Evolutionary conservation across 53 echinoderm and acorn worm genomes (phyloP), one percentile per base, ranked within the genome.

Genomic region (Stichopus horrens): DNA sequence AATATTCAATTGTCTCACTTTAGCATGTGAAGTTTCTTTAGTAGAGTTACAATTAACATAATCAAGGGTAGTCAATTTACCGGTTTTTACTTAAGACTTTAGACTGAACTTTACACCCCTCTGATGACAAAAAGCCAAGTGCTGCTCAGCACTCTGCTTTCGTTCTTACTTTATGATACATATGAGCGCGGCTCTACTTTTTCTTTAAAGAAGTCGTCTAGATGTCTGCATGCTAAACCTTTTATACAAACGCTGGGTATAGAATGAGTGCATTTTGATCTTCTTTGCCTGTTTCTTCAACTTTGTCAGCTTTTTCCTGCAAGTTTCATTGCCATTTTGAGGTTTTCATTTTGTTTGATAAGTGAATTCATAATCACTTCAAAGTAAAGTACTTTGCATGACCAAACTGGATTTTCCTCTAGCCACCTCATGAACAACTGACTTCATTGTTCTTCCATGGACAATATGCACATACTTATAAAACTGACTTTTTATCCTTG

Each of bases 401-500:
- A 52, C 76, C 76, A 76, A 76, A 76, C 10, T 18, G 76, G 52
- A 20, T 76, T 76, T 76, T 76, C 0, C 10, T n/a, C 76, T 76
- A 76, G 76, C 76, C 76, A 76, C 23, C 22, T 76, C 7, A 76
- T 6, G n/a, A n/a, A n/a, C 5, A 76, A 76, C 23, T 76, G 76
- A n/a, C 76, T 76, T 76, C 76, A 5, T 76, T 22, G 22, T 8
- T 23, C 76, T n/a, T 76, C 16, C 52, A 37, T 52, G 77, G 5
- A 77, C 16, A 77, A 54, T 76, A 19, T 76, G 22, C 21, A 76
- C 77, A 52, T 77, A n/a, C 52, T 77, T 77, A 52, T 77, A 77
- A 54, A 77, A 23, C 77, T 77, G 77, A 77, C 52, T 77, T 52
- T 77, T 11, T n/a, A n/a, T n/a, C n/a, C n/a, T n/a, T n/a, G n/a